These are phyloP conservation scores for Toxonevra muliebris DNA, from an alignment of 2,888 invertebrate species.

Conservation along the genomic window DNA sequence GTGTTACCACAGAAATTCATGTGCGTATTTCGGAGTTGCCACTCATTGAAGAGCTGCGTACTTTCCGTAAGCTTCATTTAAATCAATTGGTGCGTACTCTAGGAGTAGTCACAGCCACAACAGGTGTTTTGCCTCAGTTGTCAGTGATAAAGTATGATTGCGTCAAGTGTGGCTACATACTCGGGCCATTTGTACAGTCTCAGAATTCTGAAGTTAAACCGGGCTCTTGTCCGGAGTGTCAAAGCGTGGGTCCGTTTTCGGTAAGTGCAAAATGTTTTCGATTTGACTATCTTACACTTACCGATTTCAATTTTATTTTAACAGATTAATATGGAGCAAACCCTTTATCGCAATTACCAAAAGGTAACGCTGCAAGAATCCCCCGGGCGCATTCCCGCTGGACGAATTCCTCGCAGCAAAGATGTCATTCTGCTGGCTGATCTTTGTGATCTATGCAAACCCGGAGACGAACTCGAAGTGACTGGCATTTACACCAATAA, in stretches of 20 bases:
- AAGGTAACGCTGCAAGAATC: slow-evolving; percentile 98
- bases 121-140: slow-evolving; percentile 94
- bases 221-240: slow-evolving; percentile 97
- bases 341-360: slow-evolving; percentile 97
- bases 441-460: slow-evolving; percentile 96
- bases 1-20: slow-evolving; percentile 93
- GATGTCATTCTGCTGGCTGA: slow-evolving; percentile 95
- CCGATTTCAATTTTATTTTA: slow-evolving; percentile 36
- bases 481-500: slow-evolving; percentile 97
- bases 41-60: slow-evolving; percentile 92
- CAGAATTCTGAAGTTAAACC: slow-evolving; percentile 95
- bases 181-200: slow-evolving; percentile 96
- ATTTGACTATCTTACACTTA: background rate
- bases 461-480: slow-evolving; percentile 96
- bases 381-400: slow-evolving; percentile 96
- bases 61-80: slow-evolving; percentile 87
- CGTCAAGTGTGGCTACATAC: slow-evolving; percentile 90
- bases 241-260: slow-evolving; percentile 93
- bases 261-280: slow-evolving; percentile 64
- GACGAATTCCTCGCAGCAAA: slow-evolving; percentile 96
- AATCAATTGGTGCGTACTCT: slow-evolving; percentile 93
- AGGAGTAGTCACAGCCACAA: slow-evolving; percentile 96
- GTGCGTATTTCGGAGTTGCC: slow-evolving; percentile 95
- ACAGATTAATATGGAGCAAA: slow-evolving; percentile 98
- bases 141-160: slow-evolving; percentile 98